Base-by-base conservation (phyloP, 2,888 invertebrate genomes). In the Ametastegia equiseti region DNA sequence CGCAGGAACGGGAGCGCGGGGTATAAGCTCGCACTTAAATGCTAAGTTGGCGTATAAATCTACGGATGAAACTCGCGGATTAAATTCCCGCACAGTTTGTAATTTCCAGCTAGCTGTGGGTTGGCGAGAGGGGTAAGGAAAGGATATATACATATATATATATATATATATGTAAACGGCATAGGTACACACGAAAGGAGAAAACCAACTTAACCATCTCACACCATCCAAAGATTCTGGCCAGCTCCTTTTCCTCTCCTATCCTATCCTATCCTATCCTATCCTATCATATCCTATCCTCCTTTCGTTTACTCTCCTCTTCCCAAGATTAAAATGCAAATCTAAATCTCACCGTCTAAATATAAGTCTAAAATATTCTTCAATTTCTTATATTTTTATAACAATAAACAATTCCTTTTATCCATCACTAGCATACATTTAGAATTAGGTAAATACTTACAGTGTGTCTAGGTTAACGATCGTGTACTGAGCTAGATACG, bases 401-500 rank as follows among this genome's bases (percentile, higher is more conserved):
- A 23, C 39, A 9, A 81, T 54, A 11, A 54, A n/a, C 54, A 13
- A 42, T 79, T 33, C 15, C 15, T 27, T n/a, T n/a, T n/a, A n/a
- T n/a, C n/a, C n/a, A n/a, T n/a, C n/a, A n/a, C 19, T 54, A 54
- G 9, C 50, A 15, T 19, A 50, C 9, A 54, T 23, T 2, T 23
- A 54, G 15, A 54, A 13, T 45, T 82, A 88, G 89, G 83, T 92
- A 83, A 81, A 91, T 91, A 88, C 93, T 90, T 90, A 92, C 85
- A 93, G 93, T 0, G 93, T 94, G 75, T 92, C 90, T 15, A 96
- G 89, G 87, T 97, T 94, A 78, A 96, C 92, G 50, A 96, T 94
- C 78, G 94, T 94, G 91, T 97, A 97, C 81, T 94, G 94, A 2
- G 97, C 97, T 78, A 94, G 90, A 89, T 95, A 97, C 85, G 97